Evolutionary conservation across 2,113 vertebrate species (phyloP).

Genomic region (Otus sunia): DNA sequence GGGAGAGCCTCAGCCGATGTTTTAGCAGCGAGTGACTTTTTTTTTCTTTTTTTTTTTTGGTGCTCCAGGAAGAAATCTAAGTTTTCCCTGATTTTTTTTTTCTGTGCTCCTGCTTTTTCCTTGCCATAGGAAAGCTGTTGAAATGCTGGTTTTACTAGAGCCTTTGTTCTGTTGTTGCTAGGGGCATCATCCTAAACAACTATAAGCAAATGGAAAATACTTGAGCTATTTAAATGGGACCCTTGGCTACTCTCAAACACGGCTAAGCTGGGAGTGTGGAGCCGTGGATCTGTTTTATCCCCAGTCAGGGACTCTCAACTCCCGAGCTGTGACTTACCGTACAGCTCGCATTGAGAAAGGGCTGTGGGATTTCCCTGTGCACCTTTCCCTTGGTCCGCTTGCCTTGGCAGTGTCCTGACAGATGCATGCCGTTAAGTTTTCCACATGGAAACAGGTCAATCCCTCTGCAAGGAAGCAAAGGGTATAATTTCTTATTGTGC

Average conservation of each 20-base stretch:
- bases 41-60: background rate
- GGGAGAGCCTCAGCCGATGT: accelerated
- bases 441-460: background rate
- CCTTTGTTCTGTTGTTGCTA: background rate
- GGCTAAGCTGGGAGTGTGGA: background rate
- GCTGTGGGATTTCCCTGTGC: background rate
- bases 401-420: background rate
- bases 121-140: background rate
- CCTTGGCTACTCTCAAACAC: background rate
- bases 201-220: background rate
- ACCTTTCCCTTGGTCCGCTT: background rate
- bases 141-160: background rate
- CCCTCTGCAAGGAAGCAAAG: background rate
- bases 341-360: background rate
- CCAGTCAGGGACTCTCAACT: background rate
- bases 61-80: background rate
- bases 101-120: background rate
- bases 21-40: background rate
- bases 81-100: background rate
- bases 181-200: background rate
- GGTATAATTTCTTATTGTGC: background rate
- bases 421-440: background rate
- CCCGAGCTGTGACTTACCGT: background rate
- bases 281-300: background rate
- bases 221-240: background rate